Evolutionary conservation across 1,140 invertebrate species (phyloP).

Genomic region (Danaus melanippus): DNA sequence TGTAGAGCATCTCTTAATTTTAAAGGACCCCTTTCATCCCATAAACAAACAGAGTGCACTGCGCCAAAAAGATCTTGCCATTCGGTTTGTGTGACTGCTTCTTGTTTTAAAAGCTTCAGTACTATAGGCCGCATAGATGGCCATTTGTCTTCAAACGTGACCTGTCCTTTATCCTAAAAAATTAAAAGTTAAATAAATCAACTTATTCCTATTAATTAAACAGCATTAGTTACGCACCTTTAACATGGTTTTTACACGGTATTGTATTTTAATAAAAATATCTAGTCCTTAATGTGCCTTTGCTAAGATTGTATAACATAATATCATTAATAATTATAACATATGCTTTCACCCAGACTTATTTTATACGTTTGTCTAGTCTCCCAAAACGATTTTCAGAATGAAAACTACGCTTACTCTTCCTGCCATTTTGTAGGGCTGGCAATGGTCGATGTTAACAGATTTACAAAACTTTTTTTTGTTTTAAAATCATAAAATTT

Average conservation of each 20-base stretch:
- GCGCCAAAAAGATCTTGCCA: constrained; percentile 98
- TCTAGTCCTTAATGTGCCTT: too few species aligned
- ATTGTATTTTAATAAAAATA: too few species aligned
- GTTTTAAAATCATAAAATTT: too few species aligned
- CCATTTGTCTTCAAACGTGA: constrained; percentile 96
- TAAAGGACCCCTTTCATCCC: constrained; percentile 94
- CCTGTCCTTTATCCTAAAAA: constrained; percentile 76
- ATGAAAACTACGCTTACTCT: too few species aligned
- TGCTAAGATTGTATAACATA: too few species aligned
- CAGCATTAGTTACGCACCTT: constrained; percentile 36
- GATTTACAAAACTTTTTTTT: too few species aligned
- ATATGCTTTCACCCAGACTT: too few species aligned
- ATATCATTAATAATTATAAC: too few species aligned
- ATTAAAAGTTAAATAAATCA: constrained; percentile 12
- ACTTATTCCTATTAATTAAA: constrained; percentile 9
- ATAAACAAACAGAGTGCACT: constrained; percentile 94
- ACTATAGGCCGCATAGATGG: constrained; percentile 94
- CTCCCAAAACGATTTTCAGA: too few species aligned
- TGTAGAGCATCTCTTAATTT: constrained; percentile 89
- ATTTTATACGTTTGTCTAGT: too few species aligned
- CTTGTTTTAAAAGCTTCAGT: constrained; percentile 92
- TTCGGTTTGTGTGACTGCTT: constrained; percentile 92
- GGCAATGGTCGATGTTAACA: too few species aligned
- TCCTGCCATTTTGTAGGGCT: too few species aligned
- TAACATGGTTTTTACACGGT: constrained; percentile 35